Conservation (phyloP, 2,797 vertebrate species). For the Anas flavirostris region DNA sequence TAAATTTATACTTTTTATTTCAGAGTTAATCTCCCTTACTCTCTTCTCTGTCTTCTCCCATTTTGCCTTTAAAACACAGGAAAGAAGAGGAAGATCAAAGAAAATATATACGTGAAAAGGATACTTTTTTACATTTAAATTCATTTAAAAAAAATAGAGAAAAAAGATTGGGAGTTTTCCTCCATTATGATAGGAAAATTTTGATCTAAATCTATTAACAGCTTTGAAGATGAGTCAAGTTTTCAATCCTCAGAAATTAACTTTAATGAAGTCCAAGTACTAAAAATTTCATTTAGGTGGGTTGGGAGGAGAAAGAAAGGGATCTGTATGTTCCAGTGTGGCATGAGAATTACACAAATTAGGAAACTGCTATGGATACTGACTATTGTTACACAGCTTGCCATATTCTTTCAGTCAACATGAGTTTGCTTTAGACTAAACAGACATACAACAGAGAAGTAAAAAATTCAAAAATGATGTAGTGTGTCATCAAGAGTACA, state of each 20-base stretch:
- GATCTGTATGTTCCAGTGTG: background rate
- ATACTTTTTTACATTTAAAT: background rate
- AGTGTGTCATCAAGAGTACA: fast-evolving
- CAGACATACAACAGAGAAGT: background rate
- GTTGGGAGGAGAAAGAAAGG: background rate
- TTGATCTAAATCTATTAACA: background rate
- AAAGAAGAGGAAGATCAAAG: background rate
- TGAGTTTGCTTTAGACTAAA: background rate
- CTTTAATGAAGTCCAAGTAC: background rate
- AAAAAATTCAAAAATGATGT: background rate
- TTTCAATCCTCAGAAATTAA: background rate
- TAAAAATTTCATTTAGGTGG: background rate
- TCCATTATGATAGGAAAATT: background rate
- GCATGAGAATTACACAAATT: background rate
- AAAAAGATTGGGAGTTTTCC: fast-evolving
- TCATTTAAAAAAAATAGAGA: background rate
- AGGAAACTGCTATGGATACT: background rate
- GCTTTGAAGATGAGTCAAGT: background rate
- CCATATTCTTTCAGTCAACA: background rate
- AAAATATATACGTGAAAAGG: background rate
- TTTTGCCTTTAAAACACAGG: background rate
- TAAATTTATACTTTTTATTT: background rate
- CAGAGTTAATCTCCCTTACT: background rate
- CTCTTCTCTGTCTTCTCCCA: background rate
- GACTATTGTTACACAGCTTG: background rate